phyloP scores from a whole-genome alignment of 2,113 vertebrate species.

The Serinus canaria region DNA sequence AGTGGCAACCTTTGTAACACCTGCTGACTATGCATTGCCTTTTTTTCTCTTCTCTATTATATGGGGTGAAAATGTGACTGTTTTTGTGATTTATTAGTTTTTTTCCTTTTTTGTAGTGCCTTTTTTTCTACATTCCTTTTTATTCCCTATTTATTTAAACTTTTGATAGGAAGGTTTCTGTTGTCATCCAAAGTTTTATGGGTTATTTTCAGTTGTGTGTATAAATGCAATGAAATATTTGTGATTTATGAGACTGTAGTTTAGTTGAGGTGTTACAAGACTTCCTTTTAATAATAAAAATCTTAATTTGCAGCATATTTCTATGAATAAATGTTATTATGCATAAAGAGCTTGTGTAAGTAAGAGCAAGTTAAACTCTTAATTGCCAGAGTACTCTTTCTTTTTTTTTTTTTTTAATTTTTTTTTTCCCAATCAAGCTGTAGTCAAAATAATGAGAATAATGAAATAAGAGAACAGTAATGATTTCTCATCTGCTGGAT shows the following conservation, averaged over 20 bases:
- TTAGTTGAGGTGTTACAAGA: neutral
- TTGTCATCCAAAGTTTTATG: neutral
- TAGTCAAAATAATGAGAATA: constrained; percentile 41
- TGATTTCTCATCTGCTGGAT: neutral
- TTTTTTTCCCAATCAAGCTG: neutral
- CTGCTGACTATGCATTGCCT: neutral
- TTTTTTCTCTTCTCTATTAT: neutral
- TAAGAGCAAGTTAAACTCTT: neutral
- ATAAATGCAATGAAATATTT: neutral
- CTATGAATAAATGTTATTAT: neutral
- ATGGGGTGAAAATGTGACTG: neutral
- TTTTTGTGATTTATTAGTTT: neutral
- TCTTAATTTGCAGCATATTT: neutral
- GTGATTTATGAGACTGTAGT: neutral
- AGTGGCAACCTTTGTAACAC: neutral
- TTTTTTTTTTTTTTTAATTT: neutral
- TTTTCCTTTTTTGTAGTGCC: neutral
- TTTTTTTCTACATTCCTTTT: neutral
- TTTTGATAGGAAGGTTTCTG: neutral
- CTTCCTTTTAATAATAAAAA: neutral
- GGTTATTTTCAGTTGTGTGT: neutral
- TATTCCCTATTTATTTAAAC: neutral
- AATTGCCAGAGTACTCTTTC: neutral
- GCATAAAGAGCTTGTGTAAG: too few species aligned
- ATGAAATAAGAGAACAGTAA: neutral